These are phyloP conservation scores for Colinus virginianus DNA, from an alignment of 2,113 vertebrate species.

Conservation along the genomic window DNA sequence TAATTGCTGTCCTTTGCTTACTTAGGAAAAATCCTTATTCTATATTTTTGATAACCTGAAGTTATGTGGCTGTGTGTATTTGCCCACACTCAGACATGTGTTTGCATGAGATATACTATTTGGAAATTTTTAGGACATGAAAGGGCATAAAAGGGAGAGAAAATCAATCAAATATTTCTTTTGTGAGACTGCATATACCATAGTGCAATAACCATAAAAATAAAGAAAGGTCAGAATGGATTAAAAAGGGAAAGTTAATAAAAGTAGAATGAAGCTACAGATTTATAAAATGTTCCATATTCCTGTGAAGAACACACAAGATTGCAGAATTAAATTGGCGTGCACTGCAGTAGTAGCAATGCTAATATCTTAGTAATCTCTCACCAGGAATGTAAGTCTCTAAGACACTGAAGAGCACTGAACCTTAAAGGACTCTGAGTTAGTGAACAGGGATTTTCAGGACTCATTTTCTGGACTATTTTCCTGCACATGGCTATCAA, in stretches of 20 bases:
- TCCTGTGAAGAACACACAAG: neutral
- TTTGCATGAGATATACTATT: neutral
- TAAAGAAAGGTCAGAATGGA: neutral
- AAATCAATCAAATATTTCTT: neutral
- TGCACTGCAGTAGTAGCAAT: neutral
- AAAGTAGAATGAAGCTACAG: neutral
- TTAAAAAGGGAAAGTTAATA: neutral
- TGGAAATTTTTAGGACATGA: neutral
- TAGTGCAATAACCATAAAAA: neutral
- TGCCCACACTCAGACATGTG: neutral
- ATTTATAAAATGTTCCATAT: neutral
- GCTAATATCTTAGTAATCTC: neutral
- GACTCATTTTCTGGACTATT: neutral
- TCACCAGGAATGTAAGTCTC: accelerated
- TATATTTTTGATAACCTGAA: neutral
- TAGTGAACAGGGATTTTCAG: neutral
- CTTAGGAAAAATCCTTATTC: neutral
- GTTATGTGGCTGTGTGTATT: neutral
- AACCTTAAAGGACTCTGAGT: neutral
- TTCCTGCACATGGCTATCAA: neutral
- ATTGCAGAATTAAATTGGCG: neutral
- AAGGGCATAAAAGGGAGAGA: neutral
- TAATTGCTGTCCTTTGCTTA: neutral
- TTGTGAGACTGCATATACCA: neutral
- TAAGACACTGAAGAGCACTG: neutral